Conservation (phyloP, 2,113 vertebrate species). For the Misgurnus anguillicaudatus region DNA sequence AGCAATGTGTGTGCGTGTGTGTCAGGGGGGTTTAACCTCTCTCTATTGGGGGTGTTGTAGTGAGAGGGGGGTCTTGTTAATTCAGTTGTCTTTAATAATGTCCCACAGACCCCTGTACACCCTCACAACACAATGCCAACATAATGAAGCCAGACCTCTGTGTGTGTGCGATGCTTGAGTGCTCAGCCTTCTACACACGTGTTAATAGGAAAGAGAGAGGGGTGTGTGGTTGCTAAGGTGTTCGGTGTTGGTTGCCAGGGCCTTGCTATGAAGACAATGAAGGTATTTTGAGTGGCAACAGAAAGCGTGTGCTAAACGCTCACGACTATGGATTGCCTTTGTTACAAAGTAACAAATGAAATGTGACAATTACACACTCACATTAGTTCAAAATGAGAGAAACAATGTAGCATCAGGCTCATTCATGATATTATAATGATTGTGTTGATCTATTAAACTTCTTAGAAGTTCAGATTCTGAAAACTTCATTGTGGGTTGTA, state of each 20-base stretch:
- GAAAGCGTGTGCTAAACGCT: no score
- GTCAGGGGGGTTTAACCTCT: conserved; percentile 54
- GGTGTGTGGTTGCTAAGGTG: no score
- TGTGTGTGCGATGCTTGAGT: conserved; percentile 12
- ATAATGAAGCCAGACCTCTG: conserved; percentile 27
- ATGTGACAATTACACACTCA: neutral
- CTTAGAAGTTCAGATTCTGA: no score
- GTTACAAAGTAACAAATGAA: neutral
- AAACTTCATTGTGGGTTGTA: no score
- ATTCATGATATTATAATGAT: neutral
- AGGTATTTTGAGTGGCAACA: no score
- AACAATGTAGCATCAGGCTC: neutral
- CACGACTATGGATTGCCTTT: no score
- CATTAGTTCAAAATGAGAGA: neutral
- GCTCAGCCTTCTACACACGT: neutral
- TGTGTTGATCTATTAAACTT: no score
- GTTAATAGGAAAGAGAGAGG: no score
- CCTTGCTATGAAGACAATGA: no score
- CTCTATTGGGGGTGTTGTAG: conserved; percentile 46
- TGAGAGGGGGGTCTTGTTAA: conserved; percentile 50
- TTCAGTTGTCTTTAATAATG: conserved; percentile 57
- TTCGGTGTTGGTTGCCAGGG: no score
- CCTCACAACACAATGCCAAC: conserved; percentile 41
- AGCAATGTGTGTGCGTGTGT: conserved; percentile 54
- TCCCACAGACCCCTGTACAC: conserved; percentile 45